Evolutionary conservation across 2,113 vertebrate species (phyloP).

Genomic region (Caranx melampygus): DNA sequence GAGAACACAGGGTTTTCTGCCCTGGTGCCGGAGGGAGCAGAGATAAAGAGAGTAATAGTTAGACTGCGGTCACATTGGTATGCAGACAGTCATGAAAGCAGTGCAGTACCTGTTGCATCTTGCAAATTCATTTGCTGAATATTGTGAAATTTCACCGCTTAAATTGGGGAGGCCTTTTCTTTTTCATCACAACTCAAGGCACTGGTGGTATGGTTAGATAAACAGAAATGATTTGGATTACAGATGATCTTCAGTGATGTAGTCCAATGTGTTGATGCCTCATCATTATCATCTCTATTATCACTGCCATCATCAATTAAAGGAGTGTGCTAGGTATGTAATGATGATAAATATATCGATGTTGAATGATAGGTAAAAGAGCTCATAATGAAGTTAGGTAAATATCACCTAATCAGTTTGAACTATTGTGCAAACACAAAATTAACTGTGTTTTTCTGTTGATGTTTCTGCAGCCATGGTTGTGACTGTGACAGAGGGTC

Average conservation of each 20-base stretch:
- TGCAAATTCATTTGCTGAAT: constrained; percentile 85
- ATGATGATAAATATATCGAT: neutral
- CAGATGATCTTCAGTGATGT: constrained; percentile 7
- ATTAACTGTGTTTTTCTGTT: neutral
- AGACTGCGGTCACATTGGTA: constrained; percentile 88
- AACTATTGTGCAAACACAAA: neutral
- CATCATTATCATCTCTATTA: neutral
- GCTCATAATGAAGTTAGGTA: neutral
- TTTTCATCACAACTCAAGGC: constrained; percentile 30
- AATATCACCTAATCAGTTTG: constrained; percentile 7
- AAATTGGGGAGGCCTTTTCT: constrained; percentile 65
- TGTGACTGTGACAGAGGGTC: too few relatives aligned
- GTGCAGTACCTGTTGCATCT: constrained; percentile 85
- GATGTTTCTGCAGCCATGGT: neutral
- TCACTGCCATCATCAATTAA: constrained; percentile 11
- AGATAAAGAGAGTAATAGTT: constrained; percentile 86
- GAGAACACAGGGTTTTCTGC: constrained; percentile 82
- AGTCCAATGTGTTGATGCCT: neutral
- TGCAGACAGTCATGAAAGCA: constrained; percentile 86
- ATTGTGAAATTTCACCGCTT: constrained; percentile 82
- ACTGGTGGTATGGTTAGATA: constrained; percentile 26
- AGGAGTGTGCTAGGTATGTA: neutral
- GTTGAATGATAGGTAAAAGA: constrained; percentile 4
- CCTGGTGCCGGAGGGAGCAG: constrained; percentile 79
- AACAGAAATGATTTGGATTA: constrained; percentile 25